A percentile compares a stretch with the other conserved stretches of the same genome.
These are phyloP conservation scores for Danio aesculapii DNA, from an alignment of 2,797 vertebrate species.

Conservation along the genomic window DNA sequence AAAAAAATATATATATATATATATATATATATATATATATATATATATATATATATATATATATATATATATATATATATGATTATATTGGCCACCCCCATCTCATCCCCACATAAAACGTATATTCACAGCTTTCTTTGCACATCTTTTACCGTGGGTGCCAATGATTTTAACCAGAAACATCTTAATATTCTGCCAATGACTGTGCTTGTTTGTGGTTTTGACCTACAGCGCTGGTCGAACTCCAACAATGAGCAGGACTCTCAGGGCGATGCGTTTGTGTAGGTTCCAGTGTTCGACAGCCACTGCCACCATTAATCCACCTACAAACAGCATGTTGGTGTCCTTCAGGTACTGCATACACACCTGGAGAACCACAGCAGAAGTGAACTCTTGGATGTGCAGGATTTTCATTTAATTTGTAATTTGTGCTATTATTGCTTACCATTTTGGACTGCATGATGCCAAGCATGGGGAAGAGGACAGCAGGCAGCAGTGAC, in stretches of 20 bases:
- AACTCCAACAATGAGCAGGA: conserved; percentile 89
- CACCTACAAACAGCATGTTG: conserved; percentile 93
- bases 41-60: too few species aligned
- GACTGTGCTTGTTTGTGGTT: background rate
- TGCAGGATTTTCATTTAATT: background rate
- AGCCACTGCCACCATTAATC: conserved; percentile 91
- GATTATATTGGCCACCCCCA: too few species aligned
- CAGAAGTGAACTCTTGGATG: background rate
- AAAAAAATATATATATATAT: too few species aligned
- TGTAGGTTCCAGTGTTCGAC: conserved; percentile 97
- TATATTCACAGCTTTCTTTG: too few species aligned
- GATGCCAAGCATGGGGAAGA: conserved; percentile 92
- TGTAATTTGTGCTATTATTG: background rate
- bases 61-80: too few species aligned
- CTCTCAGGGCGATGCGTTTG: conserved; percentile 91
- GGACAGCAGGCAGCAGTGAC: conserved; percentile 87
- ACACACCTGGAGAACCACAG: conserved; percentile 83
- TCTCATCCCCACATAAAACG: too few species aligned
- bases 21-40: too few species aligned
- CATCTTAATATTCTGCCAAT: background rate
- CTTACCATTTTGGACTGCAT: conserved; percentile 89
- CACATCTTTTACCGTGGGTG: too few species aligned
- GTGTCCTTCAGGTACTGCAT: conserved; percentile 97
- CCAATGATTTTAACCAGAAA: too few species aligned
- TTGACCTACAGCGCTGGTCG: conserved; percentile 90